Percentiles rank a stretch among this genome's conserved stretches.
These are phyloP conservation scores for Homarus gammarus DNA, from an alignment of 2,888 invertebrate species.

Conservation along the genomic window DNA sequence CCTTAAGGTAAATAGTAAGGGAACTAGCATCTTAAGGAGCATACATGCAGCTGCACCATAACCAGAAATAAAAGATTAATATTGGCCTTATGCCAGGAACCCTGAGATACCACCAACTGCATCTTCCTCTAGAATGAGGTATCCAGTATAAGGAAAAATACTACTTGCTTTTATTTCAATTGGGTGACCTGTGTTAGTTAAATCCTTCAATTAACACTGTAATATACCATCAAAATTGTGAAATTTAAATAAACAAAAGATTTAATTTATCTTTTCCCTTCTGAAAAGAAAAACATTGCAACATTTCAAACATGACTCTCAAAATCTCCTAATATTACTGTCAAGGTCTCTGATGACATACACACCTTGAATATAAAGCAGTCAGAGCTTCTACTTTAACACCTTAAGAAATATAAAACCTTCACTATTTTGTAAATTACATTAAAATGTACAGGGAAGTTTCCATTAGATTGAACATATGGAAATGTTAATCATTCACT, in stretches of 20 bases:
- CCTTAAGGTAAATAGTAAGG: neutral
- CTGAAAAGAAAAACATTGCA: neutral
- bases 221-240: neutral
- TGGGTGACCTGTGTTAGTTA: neutral
- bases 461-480: neutral
- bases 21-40: neutral
- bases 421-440: constrained; percentile 5
- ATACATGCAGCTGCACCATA: constrained; percentile 6
- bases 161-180: constrained; percentile 4
- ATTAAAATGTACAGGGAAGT: neutral
- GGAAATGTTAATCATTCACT: neutral
- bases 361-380: neutral
- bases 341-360: neutral
- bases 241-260: neutral
- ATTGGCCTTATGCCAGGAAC: constrained; percentile 18
- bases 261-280: neutral
- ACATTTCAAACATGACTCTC: neutral
- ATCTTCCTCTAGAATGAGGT: constrained; percentile 3
- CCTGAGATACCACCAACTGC: constrained; percentile 8
- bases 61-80: constrained; percentile 13
- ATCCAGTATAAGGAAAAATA: constrained; percentile 4
- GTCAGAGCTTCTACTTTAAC: neutral
- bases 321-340: neutral
- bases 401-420: neutral
- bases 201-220: neutral